Base-by-base conservation (phyloP, 2,888 invertebrate genomes). In the Siphlonurus alternatus region DNA sequence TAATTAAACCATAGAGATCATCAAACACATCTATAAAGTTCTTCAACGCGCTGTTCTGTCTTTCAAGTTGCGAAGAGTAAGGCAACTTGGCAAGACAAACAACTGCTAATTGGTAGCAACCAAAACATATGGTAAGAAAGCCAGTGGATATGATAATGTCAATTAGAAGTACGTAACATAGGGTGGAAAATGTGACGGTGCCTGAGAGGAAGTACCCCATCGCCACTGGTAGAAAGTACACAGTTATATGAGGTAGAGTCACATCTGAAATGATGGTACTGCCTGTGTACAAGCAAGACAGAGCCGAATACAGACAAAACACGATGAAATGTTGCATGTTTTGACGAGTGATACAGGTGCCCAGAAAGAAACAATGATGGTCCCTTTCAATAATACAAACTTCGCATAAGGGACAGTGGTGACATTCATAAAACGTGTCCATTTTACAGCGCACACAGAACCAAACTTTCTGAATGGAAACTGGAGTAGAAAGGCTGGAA, bases 331-430 rank as follows among this genome's bases (percentile, higher is more conserved):
- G 61, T 22, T 61, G 23, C 61, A 61, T 38, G 2, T 24, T 25
- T 20, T 23, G 22, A 2, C 38, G 18, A 25, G 19, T 38, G 22
- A 61, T 61, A n/a, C 61, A 61, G 2, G 61, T 61, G 18, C 61
- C 61, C 18, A 61, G 24, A 25, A 61, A 25, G 61, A 61, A 24
- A 25, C 61, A 61, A 25, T 61, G 61, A 25, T 61, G 61, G 38
- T 25, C 61, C 2, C 61, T 24, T 24, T 61, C 25, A 18, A 20
- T n/a, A 18, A 61, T 25, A 38, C 61, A 61, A 7, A 19, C 3
- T 24, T 61, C 38, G 18, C 61, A 61, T n/a, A 61, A 25, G n/a
- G 61, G 61, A 38, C 61, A 61, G 38, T 61, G 61, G 19, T 25
- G 24, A 25, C 61, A 61, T n/a, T 24, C 38, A 24, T 24, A 61